A percentile compares a stretch with the other conserved stretches of the same genome.
These are phyloP conservation scores for Neostethus bicornis DNA, from an alignment of 2,797 vertebrate genomes.

Conservation along the genomic window DNA sequence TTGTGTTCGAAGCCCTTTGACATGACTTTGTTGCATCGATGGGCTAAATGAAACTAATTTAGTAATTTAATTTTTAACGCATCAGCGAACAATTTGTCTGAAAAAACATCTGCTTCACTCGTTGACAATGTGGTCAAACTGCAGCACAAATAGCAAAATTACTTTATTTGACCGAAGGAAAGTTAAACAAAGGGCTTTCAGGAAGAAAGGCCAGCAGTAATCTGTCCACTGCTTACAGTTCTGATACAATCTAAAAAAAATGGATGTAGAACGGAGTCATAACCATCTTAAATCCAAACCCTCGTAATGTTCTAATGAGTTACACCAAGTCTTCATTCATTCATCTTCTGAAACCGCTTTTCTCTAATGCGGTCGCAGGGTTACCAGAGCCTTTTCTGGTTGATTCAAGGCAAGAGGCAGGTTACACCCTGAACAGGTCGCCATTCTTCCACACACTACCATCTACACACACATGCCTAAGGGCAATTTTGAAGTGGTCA, in stretches of 20 bases:
- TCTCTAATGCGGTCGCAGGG: too few relatives aligned
- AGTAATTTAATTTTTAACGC: constrained; percentile 9
- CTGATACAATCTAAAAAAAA: constrained; percentile 61
- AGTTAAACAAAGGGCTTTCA: constrained; percentile 11
- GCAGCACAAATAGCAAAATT: constrained; percentile 3
- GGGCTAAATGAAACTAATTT: too few relatives aligned
- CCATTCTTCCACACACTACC: constrained; percentile 5
- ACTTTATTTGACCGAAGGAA: constrained; percentile 16
- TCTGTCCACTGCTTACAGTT: constrained; percentile 38
- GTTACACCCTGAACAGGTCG: too few relatives aligned
- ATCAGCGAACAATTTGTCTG: constrained; percentile 8
- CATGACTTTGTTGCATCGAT: too few relatives aligned
- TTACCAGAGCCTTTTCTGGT: too few relatives aligned
- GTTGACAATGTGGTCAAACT: constrained; percentile 2
- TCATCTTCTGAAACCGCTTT: too few relatives aligned
- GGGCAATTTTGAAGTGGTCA: too few relatives aligned
- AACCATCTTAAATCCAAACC: too few relatives aligned
- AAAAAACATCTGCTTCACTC: background rate
- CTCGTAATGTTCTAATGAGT: constrained; percentile 3
- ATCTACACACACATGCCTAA: constrained; percentile 29
- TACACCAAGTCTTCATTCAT: background rate
- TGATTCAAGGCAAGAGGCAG: too few relatives aligned
- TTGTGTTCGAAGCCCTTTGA: too few relatives aligned
- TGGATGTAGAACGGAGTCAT: constrained; percentile 61
- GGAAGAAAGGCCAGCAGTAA: constrained; percentile 42